Conservation (phyloP, 2,888 invertebrate genomes). For the Athalia cordata region DNA sequence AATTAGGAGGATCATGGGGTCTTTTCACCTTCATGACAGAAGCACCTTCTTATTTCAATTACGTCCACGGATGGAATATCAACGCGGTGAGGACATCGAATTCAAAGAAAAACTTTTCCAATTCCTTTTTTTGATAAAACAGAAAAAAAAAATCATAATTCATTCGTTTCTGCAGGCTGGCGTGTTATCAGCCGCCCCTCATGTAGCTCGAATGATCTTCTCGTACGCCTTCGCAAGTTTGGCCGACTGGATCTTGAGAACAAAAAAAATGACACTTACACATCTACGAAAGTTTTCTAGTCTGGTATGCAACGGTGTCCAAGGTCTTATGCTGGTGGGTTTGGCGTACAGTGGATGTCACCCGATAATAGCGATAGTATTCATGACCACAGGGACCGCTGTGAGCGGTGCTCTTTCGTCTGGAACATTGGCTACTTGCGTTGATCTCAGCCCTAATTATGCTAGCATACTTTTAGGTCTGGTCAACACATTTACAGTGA, state of each 20-base stretch:
- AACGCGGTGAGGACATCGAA: constrained; percentile 75
- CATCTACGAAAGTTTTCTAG: constrained; percentile 81
- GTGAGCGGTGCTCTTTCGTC: constrained; percentile 81
- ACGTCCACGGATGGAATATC: constrained; percentile 82
- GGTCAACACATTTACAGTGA: constrained; percentile 77
- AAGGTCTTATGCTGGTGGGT: constrained; percentile 79
- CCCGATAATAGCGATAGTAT: constrained; percentile 76
- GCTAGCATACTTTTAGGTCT: constrained; percentile 78
- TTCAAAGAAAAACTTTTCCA: neutral
- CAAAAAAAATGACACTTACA: constrained; percentile 77
- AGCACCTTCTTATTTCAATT: constrained; percentile 82
- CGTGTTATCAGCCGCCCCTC: constrained; percentile 79
- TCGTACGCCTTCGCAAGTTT: constrained; percentile 77
- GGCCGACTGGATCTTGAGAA: constrained; percentile 77
- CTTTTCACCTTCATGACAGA: constrained; percentile 83
- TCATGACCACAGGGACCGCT: constrained; percentile 79
- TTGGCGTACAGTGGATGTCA: constrained; percentile 81
- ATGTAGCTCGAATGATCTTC: constrained; percentile 78
- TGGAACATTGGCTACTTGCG: constrained; percentile 80
- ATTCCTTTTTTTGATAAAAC: neutral
- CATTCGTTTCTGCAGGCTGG: constrained; percentile 75
- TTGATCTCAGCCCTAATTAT: constrained; percentile 81
- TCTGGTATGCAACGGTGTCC: constrained; percentile 77
- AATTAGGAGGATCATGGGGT: constrained; percentile 83
- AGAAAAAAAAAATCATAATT: neutral